Evolutionary conservation across 92 coral and sea anemone species (phyloP), one percentile per base, ranked within the genome.

Genomic region (Zoanthus sociatus): DNA sequence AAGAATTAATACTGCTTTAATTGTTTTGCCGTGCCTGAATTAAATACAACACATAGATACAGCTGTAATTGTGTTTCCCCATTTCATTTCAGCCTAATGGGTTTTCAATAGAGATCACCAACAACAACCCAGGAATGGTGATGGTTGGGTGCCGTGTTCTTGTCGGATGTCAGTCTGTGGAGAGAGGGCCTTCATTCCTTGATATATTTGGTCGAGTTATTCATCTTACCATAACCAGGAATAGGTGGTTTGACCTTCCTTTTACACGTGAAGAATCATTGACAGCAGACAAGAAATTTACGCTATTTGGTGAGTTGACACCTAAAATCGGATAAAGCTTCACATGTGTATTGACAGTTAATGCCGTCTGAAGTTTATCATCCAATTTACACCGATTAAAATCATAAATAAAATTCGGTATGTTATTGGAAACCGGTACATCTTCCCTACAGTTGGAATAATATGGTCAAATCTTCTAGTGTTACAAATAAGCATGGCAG

Each of bases 171-270:
- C 99, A 95, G 70, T 93, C 97, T 13, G 74, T 92, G 56, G 99
- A 97, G 77, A 95, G 94, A 78, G 97, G 95, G 3, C 99, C 99
- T 10, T 92, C 99, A 56, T 97, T 93, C 82, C 79, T 95, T 26
- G 99, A 97, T 81, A 87, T 95, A 31, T 97, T 95, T 93, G 99
- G 98, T 17, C 94, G 99, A 37, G 97, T 91, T 16, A 83, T 95
- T 58, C 98, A 94, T 33, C 72, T 95, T 26, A 76, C 95, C n/a
- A 32, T 97, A 77, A 91, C 98, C 48, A 86, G 99, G 76, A 97
- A 95, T 84, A 88, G 99, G 21, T 97, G 99, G 99, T 95, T 97
- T 84, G 99, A 97, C 73, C 86, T 97, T 7, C 95, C 99, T 12
- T 97, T 97, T 55, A 95, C 97, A 32, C 89, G 99, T 82, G 99